These are phyloP conservation scores for Pseudococcus jackbeardsleyi DNA, from an alignment of 2,888 invertebrate species.

Conservation along the genomic window DNA sequence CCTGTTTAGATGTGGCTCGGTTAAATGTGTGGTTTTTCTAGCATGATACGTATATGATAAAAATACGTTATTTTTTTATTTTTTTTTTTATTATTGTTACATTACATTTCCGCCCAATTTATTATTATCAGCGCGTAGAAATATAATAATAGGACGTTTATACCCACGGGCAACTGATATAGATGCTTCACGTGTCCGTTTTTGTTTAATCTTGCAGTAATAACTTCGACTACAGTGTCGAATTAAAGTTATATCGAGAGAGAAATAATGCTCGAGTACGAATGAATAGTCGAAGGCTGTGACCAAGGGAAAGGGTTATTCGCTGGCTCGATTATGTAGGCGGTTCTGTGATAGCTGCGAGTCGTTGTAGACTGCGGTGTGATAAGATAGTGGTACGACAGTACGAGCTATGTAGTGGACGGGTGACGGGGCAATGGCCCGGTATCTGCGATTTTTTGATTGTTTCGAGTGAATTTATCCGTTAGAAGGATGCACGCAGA, in stretches of 20 bases:
- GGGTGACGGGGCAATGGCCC: not conserved
- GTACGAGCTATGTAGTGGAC: not conserved
- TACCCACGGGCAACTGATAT: conserved; percentile 39
- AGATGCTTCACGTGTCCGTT: conserved; percentile 38
- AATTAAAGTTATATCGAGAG: not conserved
- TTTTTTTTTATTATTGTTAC: conserved; percentile 8
- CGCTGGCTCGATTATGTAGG: conserved; percentile 26
- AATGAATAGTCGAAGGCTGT: not conserved
- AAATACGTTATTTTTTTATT: conserved; percentile 26
- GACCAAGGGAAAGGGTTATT: not conserved
- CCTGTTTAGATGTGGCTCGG: no score
- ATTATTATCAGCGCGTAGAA: conserved; percentile 38
- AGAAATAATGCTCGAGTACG: not conserved
- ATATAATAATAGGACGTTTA: conserved; percentile 40
- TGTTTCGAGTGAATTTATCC: not conserved
- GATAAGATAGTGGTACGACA: not conserved
- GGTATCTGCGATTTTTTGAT: not conserved
- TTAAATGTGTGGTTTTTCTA: not conserved
- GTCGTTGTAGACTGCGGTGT: not conserved
- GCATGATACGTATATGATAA: conserved; percentile 12
- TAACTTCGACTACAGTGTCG: not conserved
- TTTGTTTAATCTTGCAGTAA: not conserved
- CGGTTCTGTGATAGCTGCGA: not conserved
- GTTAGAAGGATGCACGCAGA: not conserved
- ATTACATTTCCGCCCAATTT: conserved; percentile 49